A percentile compares a stretch with the other conserved stretches of the same genome.
Conservation (phyloP, 1,140 invertebrate genomes). For the Orius laevigatus region DNA sequence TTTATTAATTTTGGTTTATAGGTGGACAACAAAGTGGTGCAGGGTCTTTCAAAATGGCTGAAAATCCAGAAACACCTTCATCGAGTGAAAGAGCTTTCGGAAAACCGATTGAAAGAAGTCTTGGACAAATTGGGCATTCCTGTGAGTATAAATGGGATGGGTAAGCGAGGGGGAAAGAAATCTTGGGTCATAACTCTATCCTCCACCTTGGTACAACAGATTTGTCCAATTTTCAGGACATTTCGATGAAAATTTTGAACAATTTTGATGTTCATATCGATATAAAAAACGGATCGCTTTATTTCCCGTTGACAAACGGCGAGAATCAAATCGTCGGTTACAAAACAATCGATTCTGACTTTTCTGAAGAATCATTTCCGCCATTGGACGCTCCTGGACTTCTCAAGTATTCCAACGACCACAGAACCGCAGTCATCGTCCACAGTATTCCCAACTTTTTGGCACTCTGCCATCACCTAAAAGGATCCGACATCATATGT, state of each 20-base stretch:
- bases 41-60: neutral
- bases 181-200: neutral
- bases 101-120: constrained; percentile 2
- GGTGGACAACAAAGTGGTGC: neutral
- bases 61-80: constrained; percentile 2
- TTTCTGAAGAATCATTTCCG: constrained; percentile 23
- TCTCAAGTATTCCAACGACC: constrained; percentile 25
- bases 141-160: too few relatives aligned
- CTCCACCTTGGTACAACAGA: too few relatives aligned
- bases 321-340: constrained; percentile 42
- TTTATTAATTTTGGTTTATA: neutral
- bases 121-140: neutral
- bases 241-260: constrained; percentile 8
- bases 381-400: constrained; percentile 27
- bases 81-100: neutral
- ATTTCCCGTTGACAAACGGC: constrained; percentile 45
- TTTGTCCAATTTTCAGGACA: constrained; percentile 6
- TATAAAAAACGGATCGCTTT: constrained; percentile 30
- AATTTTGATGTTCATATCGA: constrained; percentile 29
- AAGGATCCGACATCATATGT: constrained; percentile 35
- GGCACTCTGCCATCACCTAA: constrained; percentile 29
- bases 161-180: neutral
- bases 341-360: constrained; percentile 30
- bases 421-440: constrained; percentile 40
- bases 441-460: constrained; percentile 46